Conservation (phyloP, 2,888 invertebrate genomes). For the Nysson spinosus region DNA sequence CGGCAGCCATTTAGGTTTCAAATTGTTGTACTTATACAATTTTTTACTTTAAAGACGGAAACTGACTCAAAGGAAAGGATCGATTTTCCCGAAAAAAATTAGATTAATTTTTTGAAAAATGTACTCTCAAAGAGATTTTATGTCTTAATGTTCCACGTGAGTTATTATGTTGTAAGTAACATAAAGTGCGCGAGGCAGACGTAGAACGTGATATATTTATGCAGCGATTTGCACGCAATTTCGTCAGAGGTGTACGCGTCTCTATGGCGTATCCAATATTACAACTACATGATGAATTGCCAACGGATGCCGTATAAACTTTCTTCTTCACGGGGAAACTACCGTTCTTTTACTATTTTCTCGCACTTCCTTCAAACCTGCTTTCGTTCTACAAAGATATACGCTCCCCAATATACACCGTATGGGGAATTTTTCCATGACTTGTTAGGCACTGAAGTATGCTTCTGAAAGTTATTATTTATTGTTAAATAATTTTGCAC, state of each 20-base stretch:
- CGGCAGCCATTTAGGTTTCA: neutral
- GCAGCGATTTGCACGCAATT: constrained; percentile 15
- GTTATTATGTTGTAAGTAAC: neutral
- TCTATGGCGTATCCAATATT: constrained; percentile 21
- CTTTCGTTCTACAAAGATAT: constrained; percentile 21
- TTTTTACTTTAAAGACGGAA: no score
- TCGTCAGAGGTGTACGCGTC: neutral
- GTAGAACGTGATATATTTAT: neutral
- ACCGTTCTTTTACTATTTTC: neutral
- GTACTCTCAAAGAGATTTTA: neutral
- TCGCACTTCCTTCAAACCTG: constrained; percentile 1
- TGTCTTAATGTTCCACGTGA: neutral
- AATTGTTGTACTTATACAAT: neutral
- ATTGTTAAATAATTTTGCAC: no score
- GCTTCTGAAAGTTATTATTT: no score
- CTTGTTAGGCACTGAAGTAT: no score
- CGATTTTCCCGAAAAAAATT: constrained; percentile 3
- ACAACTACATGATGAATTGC: constrained; percentile 32
- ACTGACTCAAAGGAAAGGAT: no score
- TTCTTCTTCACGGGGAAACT: constrained; percentile 16
- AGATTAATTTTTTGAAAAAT: constrained; percentile 22
- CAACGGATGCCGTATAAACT: constrained; percentile 15
- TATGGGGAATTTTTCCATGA: no score
- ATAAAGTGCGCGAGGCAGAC: neutral
- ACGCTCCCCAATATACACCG: no score